Evolutionary conservation across 2,888 invertebrate genomes (phyloP).

Genomic region (Meta bourneti): DNA sequence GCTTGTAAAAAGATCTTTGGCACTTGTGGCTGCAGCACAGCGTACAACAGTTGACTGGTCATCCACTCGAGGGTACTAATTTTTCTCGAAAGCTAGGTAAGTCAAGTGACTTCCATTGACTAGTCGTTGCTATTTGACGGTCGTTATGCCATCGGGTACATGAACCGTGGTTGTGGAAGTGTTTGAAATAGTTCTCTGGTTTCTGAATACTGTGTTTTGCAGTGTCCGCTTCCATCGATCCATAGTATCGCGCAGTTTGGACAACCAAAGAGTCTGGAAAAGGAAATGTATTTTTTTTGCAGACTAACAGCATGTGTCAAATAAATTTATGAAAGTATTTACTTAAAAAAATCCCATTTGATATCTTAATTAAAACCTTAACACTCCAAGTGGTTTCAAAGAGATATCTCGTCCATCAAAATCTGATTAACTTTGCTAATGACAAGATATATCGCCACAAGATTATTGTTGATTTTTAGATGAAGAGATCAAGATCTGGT

Average conservation of each 20-base stretch:
- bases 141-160: conserved; percentile 43
- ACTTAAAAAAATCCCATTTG: too few relatives aligned
- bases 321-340: too few relatives aligned
- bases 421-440: too few relatives aligned
- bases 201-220: conserved; percentile 81
- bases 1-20: conserved; percentile 64
- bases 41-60: conserved; percentile 11
- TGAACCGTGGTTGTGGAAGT: conserved; percentile 63
- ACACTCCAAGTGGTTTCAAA: too few relatives aligned
- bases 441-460: too few relatives aligned
- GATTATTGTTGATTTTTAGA: too few relatives aligned
- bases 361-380: too few relatives aligned
- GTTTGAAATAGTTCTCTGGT: conserved; percentile 68
- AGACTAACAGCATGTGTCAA: too few relatives aligned
- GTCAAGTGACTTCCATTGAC: conserved; percentile 70
- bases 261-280: conserved; percentile 82
- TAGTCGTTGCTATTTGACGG: conserved; percentile 75
- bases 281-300: too few relatives aligned
- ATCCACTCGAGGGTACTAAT: not conserved
- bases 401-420: too few relatives aligned
- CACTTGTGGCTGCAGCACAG: conserved; percentile 69
- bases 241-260: conserved; percentile 82
- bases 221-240: conserved; percentile 82
- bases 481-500: too few relatives aligned
- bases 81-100: conserved; percentile 67